phyloP scores from a whole-genome alignment of 2,888 invertebrate species.

The Osmoderma eremita region DNA sequence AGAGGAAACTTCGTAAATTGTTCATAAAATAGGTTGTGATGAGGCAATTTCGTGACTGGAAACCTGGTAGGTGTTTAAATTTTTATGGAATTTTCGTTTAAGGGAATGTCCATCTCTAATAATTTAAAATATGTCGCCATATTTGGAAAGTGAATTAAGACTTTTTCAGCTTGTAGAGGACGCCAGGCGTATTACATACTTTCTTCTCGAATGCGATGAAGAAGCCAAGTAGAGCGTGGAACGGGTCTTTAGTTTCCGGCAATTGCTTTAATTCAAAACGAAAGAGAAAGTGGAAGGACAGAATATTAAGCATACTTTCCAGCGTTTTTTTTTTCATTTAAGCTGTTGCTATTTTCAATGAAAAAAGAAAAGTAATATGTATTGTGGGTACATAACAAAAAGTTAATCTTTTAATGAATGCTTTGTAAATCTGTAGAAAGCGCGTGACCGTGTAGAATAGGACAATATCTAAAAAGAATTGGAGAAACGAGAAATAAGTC shows the following conservation, averaged over 20 bases:
- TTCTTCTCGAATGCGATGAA: not conserved
- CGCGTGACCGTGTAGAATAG: too few species aligned
- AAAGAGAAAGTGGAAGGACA: too few species aligned
- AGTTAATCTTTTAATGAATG: too few species aligned
- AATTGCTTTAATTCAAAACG: too few species aligned
- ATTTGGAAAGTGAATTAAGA: slow-evolving; percentile 13
- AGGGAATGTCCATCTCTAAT: not conserved
- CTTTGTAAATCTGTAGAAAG: too few species aligned
- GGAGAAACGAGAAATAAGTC: too few species aligned
- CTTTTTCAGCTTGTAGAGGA: not conserved
- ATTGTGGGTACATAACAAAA: too few species aligned
- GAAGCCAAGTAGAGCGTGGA: not conserved
- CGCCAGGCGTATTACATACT: slow-evolving; percentile 1
- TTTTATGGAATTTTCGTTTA: slow-evolving; percentile 12
- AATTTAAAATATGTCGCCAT: slow-evolving; percentile 7
- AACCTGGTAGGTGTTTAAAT: slow-evolving; percentile 16
- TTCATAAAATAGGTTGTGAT: slow-evolving; percentile 23
- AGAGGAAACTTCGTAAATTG: slow-evolving; percentile 15
- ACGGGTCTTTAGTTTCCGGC: not conserved
- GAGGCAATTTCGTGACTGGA: slow-evolving; percentile 27
- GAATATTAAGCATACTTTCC: too few species aligned
- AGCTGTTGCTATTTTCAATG: too few species aligned
- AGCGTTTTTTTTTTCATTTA: too few species aligned
- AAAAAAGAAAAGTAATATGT: too few species aligned
- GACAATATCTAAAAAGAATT: too few species aligned